Evolutionary conservation across 1,140 invertebrate species (phyloP), one percentile per base, ranked within the genome.

Genomic region (Orchestia grillus): DNA sequence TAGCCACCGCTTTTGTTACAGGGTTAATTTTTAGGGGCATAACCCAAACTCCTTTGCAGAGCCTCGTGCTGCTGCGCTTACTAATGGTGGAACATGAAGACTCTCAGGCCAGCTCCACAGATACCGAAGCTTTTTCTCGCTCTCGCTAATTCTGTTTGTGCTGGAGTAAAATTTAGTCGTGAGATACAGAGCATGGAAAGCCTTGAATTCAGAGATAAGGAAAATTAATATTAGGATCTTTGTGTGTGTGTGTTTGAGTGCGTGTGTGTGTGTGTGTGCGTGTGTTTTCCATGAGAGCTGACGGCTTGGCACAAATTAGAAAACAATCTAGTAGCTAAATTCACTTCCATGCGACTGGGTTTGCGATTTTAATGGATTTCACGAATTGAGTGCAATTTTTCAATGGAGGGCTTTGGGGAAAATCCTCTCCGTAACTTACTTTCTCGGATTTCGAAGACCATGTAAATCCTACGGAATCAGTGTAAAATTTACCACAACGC

Each of bases 1-100:
- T 90, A 23, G 88, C 88, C 88, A 42, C n/a, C 41, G 41, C 88
- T 90, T 90, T 90, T 90, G 88, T 90, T 43, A 19, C 88, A 41
- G 88, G 88, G 43, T 90, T 90, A 90, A 90, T 90, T 90, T 90
- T 90, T 90, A 90, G 88, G 88, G 28, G 88, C 88, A 90, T 90
- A 42, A 90, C 88, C 88, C 88, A 44, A 90, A 90, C 88, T 90
- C 88, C 88, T 90, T 36, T 90, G 43, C 88, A 90, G 43, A 53
- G n/a, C 41, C 87, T 90, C 88, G 88, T 41, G 4, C 41, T 90
- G 88, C 88, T 42, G 88, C 42, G 88, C 88, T 43, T 90, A 90
- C 88, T 90, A 90, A 90, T 90, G 88, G n/a, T 41, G 28, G 15
- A 90, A 42, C 43, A 42, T 90, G 88, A 90, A 90, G 88, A 90